phyloP scores from a whole-genome alignment of 2,888 invertebrate species.

The Ennomos erosarius region DNA sequence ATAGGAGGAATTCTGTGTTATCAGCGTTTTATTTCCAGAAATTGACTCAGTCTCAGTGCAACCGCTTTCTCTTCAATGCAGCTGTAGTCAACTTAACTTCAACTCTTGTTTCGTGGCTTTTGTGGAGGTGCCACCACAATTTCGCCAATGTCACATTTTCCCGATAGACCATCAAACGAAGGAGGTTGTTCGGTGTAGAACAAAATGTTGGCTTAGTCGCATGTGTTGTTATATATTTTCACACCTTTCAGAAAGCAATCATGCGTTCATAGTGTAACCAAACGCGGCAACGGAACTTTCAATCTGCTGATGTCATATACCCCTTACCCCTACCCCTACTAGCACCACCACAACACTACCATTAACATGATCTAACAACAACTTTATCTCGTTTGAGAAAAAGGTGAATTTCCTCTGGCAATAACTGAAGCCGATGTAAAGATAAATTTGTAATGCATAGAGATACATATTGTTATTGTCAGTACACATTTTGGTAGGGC shows the following conservation, averaged over 20 bases:
- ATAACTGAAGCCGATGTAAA: neutral
- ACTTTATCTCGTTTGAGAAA: constrained; percentile 20
- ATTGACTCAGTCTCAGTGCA: too few relatives aligned
- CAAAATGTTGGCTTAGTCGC: too few relatives aligned
- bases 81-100: too few relatives aligned
- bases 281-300: constrained; percentile 64
- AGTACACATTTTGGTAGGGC: constrained; percentile 41
- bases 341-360: constrained; percentile 19
- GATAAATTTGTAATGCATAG: constrained; percentile 19
- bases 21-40: too few relatives aligned
- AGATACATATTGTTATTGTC: constrained; percentile 40
- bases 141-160: too few relatives aligned
- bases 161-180: too few relatives aligned
- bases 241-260: constrained; percentile 56
- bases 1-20: too few relatives aligned
- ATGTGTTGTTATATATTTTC: constrained; percentile 4
- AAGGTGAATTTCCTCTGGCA: constrained; percentile 27
- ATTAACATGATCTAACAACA: neutral
- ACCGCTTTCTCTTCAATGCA: too few relatives aligned
- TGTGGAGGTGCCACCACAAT: too few relatives aligned
- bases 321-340: constrained; percentile 47
- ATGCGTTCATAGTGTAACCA: constrained; percentile 52
- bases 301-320: constrained; percentile 61
- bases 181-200: too few relatives aligned
- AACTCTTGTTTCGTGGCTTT: too few relatives aligned